Conservation (phyloP, 1,140 invertebrate genomes). For the Vanessa atalanta region DNA sequence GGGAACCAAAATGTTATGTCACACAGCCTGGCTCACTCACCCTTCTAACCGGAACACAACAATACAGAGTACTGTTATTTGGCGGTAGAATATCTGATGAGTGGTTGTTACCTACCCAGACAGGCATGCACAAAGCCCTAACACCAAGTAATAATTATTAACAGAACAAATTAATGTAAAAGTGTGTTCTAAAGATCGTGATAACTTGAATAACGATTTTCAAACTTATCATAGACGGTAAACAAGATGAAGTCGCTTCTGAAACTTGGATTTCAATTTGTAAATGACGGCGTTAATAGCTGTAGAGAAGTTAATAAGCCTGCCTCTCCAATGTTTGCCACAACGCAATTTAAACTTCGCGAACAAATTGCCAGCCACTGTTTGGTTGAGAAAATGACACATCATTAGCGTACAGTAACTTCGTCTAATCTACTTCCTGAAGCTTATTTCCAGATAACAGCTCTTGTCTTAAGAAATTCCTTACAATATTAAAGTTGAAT, state of each 20-base stretch:
- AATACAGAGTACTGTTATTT: too few relatives aligned
- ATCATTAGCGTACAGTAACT: constrained; percentile 25
- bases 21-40: too few relatives aligned
- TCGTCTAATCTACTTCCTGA: not conserved
- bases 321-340: constrained; percentile 24
- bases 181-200: too few relatives aligned
- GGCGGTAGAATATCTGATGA: too few relatives aligned
- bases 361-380: constrained; percentile 44
- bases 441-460: constrained; percentile 5
- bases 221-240: not conserved
- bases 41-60: too few relatives aligned
- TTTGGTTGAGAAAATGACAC: constrained; percentile 40
- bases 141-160: too few relatives aligned
- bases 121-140: too few relatives aligned
- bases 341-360: constrained; percentile 63
- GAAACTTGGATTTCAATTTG: constrained; percentile 1
- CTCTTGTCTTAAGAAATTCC: not conserved
- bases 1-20: too few relatives aligned
- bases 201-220: not conserved
- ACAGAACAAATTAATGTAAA: too few relatives aligned
- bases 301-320: constrained; percentile 7
- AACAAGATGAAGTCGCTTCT: not conserved
- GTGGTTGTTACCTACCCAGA: too few relatives aligned
- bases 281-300: not conserved
- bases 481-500: not conserved